phyloP scores from a whole-genome alignment of 2,888 invertebrate genomes.

The Dryococelus australis region DNA sequence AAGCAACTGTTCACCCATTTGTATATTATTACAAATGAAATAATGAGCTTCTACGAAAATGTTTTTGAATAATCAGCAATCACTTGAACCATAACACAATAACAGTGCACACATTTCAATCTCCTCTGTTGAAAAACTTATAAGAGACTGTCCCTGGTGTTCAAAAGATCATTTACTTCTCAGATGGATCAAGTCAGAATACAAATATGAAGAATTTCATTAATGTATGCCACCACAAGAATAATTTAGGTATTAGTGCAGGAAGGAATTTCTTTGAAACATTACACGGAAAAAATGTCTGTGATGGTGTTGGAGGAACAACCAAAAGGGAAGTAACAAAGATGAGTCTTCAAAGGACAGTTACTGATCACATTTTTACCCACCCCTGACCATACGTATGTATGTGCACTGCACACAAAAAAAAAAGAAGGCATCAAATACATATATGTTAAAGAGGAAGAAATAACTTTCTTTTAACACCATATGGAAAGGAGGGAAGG shows the following conservation, averaged over 20 bases:
- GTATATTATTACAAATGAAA: neutral
- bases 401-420: too few relatives aligned
- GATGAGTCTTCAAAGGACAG: neutral
- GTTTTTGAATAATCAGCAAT: neutral
- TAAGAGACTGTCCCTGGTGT: neutral
- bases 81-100: neutral
- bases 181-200: neutral
- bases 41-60: neutral
- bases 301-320: slow-evolving; percentile 18
- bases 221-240: neutral
- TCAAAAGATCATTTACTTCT: slow-evolving; percentile 17
- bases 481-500: too few relatives aligned
- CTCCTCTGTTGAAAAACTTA: neutral
- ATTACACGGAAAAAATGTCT: neutral
- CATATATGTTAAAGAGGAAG: neutral
- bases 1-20: slow-evolving; percentile 12
- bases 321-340: neutral
- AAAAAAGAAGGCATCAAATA: neutral
- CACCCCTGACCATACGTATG: too few relatives aligned
- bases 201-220: neutral
- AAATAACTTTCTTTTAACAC: too few relatives aligned
- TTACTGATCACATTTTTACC: too few relatives aligned
- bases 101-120: neutral
- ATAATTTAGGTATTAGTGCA: neutral
- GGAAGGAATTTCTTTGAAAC: neutral